A percentile compares a stretch with the other conserved stretches of the same genome.
phyloP scores from a whole-genome alignment of 2,888 invertebrate species.

The Lasioglossum lativentre region DNA sequence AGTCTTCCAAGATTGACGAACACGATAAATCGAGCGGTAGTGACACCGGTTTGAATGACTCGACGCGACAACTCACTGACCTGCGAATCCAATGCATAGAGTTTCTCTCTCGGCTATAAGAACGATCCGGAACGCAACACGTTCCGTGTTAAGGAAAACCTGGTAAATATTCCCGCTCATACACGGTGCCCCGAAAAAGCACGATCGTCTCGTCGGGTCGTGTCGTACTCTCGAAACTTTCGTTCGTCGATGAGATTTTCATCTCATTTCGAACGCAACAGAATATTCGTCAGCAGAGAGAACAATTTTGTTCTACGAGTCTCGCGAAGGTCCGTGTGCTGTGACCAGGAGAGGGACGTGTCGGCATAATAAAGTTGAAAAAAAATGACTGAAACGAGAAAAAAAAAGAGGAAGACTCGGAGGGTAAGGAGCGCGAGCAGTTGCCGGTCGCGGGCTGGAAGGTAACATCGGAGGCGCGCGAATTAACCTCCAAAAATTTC shows the following conservation, averaged over 20 bases:
- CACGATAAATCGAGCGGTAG: conserved; percentile 82
- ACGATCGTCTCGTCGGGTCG: too few species aligned
- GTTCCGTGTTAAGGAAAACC: conserved; percentile 34
- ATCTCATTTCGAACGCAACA: too few species aligned
- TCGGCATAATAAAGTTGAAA: background rate
- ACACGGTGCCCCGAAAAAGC: background rate
- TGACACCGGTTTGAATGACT: conserved; percentile 79
- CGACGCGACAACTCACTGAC: conserved; percentile 84
- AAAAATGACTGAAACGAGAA: background rate
- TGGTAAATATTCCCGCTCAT: conserved; percentile 38
- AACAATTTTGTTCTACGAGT: background rate
- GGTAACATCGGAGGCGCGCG: background rate
- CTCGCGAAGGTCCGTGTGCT: too few species aligned
- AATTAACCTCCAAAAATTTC: background rate
- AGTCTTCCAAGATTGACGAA: conserved; percentile 82
- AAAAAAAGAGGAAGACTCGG: background rate
- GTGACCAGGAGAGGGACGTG: background rate
- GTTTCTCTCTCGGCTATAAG: conserved; percentile 65
- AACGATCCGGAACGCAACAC: conserved; percentile 32
- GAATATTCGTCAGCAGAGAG: background rate
- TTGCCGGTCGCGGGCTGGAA: background rate
- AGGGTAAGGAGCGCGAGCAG: background rate
- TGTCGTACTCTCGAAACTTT: background rate
- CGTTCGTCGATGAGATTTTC: too few species aligned
- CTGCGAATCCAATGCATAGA: conserved; percentile 84